Base-by-base conservation (phyloP, 2,888 invertebrate species). In the Labia minor region DNA sequence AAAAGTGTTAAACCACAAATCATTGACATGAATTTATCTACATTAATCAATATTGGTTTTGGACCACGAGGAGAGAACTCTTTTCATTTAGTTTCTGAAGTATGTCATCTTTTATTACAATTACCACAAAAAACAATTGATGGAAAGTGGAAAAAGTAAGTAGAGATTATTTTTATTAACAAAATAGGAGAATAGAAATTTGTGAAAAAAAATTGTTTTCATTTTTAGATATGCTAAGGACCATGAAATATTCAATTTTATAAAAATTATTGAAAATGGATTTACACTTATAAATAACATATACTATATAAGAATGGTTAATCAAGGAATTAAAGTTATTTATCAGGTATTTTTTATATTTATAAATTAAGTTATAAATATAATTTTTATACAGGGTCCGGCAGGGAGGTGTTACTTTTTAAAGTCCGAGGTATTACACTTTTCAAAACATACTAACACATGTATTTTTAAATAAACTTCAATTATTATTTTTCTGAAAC, bases 41-140 rank as follows among this genome's bases (percentile, higher is more conserved):
- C 89, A 3, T 83, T 95, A 63, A 83, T 90, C 68, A 81, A 83
- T 14, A 83, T 90, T 70, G 91, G 90, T 0, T 81, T 92, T 14
- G 86, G 81, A 14, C 75, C 77, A 33, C 74, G 81, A 64, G 81
- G 82, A 1, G 76, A 77, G 62, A 75, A 75, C 1, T 81, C 85
- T 74, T 79, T 84, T 70, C 74, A 81, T 8, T 75, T 87, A 64
- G 82, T 84, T 1, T 78, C 81, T 63, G 81, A 83, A 64, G 81
- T 83, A 0, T 87, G 86, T 71, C 76, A 80, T 70, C 82, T 85
- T 33, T 76, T 88, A 19, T 71, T 80, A 1, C 81, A 82, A 70
- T 77, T 81, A n/a, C 77, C 64, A 73, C 72, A 21, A 76, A 75
- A 64, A 76, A 73, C 68, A 75, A 75, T 19, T 70, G 20, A 67